Evolutionary conservation across 2,888 invertebrate species (phyloP), one percentile per base, ranked within the genome.

Genomic region (Harpagoxenus sublaevis): DNA sequence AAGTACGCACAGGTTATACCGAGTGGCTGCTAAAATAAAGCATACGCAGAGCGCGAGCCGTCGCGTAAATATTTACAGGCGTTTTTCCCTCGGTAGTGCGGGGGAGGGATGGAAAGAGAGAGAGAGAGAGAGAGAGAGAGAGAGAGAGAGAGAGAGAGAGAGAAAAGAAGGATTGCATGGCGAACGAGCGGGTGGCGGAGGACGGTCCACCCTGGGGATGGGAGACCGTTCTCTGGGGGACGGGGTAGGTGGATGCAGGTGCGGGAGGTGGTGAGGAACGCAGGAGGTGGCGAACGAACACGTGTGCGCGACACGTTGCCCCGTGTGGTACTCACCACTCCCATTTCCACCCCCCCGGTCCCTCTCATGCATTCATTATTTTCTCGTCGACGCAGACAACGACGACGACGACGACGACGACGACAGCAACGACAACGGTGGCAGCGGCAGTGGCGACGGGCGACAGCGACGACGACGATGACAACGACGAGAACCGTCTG

Each of bases 51-150:
- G 85, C 87, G 90, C 90, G 82, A 86, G 82, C 84, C 84, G 83
- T 60, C 84, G 90, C 89, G 91, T 91, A 92, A 92, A 92, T 92
- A 92, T 92, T 92, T 92, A 92, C 90, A 92, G 85, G 87, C 88
- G 86, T 87, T 87, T 87, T 86, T 55, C 86, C 83, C 84, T 71
- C 66, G 74, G 77, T 74, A 35, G 70, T 23, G 23, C 35, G 6
- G 35, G 35, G 1, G 53, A 51, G 57, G 51, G 66, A 23, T 51
- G 42, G 51, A 39, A 75, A 53, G 48, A 31, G 62, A 68, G 57
- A 79, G 62, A 79, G 79, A 55, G 75, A 23, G 23, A 23, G 0
- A n/a, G n/a, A n/a, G 35, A 35, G 35, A 6, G 6, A 0, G 35
- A 0, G 6, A 0, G 35, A 3, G 35, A 0, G 35, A 35, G 35